Evolutionary conservation across 1,140 invertebrate species (phyloP), one percentile per base, ranked within the genome.

Genomic region (Leguminivora glycinivorella): DNA sequence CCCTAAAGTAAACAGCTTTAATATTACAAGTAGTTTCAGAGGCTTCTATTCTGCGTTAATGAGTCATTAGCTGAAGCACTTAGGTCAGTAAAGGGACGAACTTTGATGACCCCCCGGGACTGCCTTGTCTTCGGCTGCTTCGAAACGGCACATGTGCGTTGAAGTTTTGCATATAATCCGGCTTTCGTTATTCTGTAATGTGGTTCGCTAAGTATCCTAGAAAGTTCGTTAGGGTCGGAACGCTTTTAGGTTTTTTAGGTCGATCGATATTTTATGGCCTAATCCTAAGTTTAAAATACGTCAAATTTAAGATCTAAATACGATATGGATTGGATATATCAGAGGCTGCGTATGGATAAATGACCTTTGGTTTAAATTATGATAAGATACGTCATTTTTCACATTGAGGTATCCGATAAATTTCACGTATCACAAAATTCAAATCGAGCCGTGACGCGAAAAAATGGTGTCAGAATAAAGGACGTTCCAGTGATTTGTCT

Each of bases 41-140:
- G 58, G 58, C 58, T 63, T 63, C 58, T 63, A 63, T 63, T 63
- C 58, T 63, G 58, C 58, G 58, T 63, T 63, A 63, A 63, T 63
- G 58, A 63, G n/a, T 63, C 58, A 63, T 63, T 63, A 63, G 58
- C 58, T 31, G 25, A 29, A 63, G 58, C 58, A 63, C 58, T 63
- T 63, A 63, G 58, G 58, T 63, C 26, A 26, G 58, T 63, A 29
- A 29, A 63, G 25, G 58, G 58, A 63, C 58, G 58, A 63, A 63
- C 58, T 63, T 63, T 63, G 58, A 63, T 29, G 58, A 63, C 58
- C 58, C 58, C 58, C 25, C 17, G 58, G 58, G 58, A 63, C 22
- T 4, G 58, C 58, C 58, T 14, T 63, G 47, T 52, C 19, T 52
- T 52, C 17, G 10, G 19, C 19, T 52, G 4, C 47, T 22, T 19